Conservation (phyloP, 2,888 invertebrate species). For the Eurytoma californica region DNA sequence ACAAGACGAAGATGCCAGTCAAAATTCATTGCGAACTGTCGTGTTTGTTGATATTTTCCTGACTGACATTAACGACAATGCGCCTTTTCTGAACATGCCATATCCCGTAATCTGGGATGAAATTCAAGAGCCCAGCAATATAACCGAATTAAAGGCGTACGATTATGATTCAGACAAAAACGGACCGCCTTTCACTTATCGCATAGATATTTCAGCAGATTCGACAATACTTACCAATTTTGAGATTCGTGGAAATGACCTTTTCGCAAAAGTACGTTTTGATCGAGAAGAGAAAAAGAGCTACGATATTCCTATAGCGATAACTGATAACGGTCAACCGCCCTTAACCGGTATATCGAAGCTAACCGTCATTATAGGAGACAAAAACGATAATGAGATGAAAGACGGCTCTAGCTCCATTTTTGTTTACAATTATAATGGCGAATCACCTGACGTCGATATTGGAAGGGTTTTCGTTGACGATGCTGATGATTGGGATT, state of each 20-base stretch:
- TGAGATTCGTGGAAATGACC: slow-evolving; percentile 81
- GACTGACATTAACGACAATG: slow-evolving; percentile 94
- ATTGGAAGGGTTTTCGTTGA: slow-evolving; percentile 96
- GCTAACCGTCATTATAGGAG: slow-evolving; percentile 93
- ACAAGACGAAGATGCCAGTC: slow-evolving; percentile 83
- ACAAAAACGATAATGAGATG: slow-evolving; percentile 95
- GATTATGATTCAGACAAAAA: slow-evolving; percentile 89
- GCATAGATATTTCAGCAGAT: slow-evolving; percentile 80
- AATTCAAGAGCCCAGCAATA: slow-evolving; percentile 83
- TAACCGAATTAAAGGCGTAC: slow-evolving; percentile 82
- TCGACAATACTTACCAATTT: slow-evolving; percentile 85
- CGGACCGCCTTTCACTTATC: slow-evolving; percentile 90
- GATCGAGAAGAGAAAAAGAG: slow-evolving; percentile 92
- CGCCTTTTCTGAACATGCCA: slow-evolving; percentile 89
- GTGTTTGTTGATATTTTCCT: slow-evolving; percentile 81
- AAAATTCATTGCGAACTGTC: slow-evolving; percentile 79
- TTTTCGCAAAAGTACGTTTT: slow-evolving; percentile 85
- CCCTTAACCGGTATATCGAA: slow-evolving; percentile 86
- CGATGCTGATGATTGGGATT: slow-evolving; percentile 98
- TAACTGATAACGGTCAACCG: slow-evolving; percentile 90
- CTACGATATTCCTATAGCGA: slow-evolving; percentile 91
- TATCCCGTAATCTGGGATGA: slow-evolving; percentile 91
- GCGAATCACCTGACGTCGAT: slow-evolving; percentile 86
- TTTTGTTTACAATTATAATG: slow-evolving; percentile 96
- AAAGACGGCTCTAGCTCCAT: slow-evolving; percentile 90